phyloP scores from a whole-genome alignment of 2,888 invertebrate genomes.

The Nezara viridula region DNA sequence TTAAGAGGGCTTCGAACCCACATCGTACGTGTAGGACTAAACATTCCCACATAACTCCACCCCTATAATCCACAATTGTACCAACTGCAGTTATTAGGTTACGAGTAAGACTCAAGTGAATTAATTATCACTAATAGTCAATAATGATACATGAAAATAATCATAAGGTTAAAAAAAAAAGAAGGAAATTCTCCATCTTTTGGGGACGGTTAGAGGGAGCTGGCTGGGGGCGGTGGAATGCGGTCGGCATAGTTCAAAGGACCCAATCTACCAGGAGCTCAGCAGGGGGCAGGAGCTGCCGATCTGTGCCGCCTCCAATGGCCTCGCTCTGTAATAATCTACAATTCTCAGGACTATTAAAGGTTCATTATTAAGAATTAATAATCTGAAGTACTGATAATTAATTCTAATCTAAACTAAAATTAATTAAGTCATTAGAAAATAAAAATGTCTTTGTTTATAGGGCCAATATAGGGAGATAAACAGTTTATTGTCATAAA shows the following conservation, averaged over 20 bases:
- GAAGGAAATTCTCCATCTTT: not conserved
- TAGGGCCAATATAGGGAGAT: too few species aligned
- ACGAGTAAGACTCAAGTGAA: not conserved
- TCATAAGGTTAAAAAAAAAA: not conserved
- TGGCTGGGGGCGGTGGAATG: constrained; percentile 48
- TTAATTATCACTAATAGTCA: not conserved
- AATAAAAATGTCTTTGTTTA: too few species aligned
- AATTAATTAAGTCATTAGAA: too few species aligned
- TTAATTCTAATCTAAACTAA: too few species aligned
- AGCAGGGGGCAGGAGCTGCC: not conserved
- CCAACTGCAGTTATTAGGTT: not conserved
- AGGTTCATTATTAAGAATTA: not conserved
- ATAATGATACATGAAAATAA: not conserved
- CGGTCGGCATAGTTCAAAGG: constrained; percentile 57
- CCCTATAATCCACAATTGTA: not conserved
- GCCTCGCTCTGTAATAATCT: not conserved
- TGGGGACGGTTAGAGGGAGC: not conserved
- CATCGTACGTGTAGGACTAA: not conserved
- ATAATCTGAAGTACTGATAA: too few species aligned
- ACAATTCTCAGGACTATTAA: not conserved
- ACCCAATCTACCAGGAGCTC: not conserved
- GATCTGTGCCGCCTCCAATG: not conserved
- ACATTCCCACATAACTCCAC: constrained; percentile 13
- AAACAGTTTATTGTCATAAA: too few species aligned
- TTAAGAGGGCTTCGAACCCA: constrained; percentile 1